Evolutionary conservation across 2,797 vertebrate genomes (phyloP), one percentile per base, ranked within the genome.

Genomic region (Megalops cyprinoides): DNA sequence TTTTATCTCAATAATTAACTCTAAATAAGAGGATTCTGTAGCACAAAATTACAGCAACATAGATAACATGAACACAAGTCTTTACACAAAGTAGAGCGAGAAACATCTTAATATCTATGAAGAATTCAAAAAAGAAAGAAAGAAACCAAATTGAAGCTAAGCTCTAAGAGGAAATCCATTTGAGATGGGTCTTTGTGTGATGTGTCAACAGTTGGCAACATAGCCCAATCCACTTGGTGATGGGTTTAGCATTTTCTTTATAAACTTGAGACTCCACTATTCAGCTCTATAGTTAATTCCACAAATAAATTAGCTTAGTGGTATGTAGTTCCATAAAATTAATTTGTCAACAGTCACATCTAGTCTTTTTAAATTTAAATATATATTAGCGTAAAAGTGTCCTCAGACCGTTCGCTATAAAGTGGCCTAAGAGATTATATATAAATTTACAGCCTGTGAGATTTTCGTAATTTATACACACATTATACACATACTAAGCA

Each of bases 21-120:
- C 74, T 92, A 95, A 95, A 94, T 93, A 89, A 95, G 95, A 96
- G 91, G 95, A 96, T 95, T 94, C 79, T 94, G 94, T 95, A 98
- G 97, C 97, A 97, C 96, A 95, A 95, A 97, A 95, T 96, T 97
- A 97, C 96, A 97, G 96, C 94, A 96, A 97, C 96, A 94, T 93
- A 96, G 95, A 96, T 93, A 96, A 96, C 94, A 94, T 93, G 94
- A 96, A 97, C 96, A 96, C 94, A 93, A 90, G 90, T 95, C 88
- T 94, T 92, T 95, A 93, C 93, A 95, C 94, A 96, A 95, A 96
- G 92, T 91, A 92, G 89, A 95, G 94, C 92, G 88, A 90, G 93
- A 93, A 95, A 96, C 91, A 91, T 89, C 91, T 89, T 94, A 88
- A 93, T 93, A 92, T 93, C 92, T 94, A 93, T 91, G 91, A 91